Conservation (phyloP, 1,140 invertebrate genomes). For the Drosophila ogumai region DNA sequence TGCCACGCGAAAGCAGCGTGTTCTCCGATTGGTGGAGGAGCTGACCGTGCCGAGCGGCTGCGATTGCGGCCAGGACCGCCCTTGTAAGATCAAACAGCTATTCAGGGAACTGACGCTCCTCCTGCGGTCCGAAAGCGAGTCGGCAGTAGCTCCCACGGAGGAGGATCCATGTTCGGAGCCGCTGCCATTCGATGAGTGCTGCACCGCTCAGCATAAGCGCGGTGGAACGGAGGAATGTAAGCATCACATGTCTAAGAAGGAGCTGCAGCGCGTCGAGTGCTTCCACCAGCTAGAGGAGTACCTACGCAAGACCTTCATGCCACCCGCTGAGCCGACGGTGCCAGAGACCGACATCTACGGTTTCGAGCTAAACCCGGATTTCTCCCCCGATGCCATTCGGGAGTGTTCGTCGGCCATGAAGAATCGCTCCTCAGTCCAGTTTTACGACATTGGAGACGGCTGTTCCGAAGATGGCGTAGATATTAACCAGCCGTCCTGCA, state of each 20-base stretch:
- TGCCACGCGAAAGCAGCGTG: conserved; percentile 28
- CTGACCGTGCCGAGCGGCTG: conserved; percentile 15
- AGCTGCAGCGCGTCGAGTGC: conserved; percentile 24
- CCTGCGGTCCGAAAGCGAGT: conserved; percentile 27
- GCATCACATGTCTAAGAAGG: neutral
- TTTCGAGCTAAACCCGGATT: conserved; percentile 52
- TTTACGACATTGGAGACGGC: neutral
- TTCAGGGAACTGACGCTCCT: conserved; percentile 44
- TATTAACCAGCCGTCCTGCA: too few species aligned
- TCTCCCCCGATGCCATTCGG: neutral
- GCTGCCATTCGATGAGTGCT: conserved; percentile 39
- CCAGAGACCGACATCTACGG: conserved; percentile 39
- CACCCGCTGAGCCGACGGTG: neutral
- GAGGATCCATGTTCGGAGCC: neutral
- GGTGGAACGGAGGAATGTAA: neutral
- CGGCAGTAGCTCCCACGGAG: conserved; percentile 8
- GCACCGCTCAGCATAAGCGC: neutral
- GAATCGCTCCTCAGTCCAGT: neutral
- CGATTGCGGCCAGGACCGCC: conserved; percentile 16
- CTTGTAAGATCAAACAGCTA: conserved; percentile 21
- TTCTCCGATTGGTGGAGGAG: conserved; percentile 27
- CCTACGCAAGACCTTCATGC: conserved; percentile 46
- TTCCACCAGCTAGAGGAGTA: conserved; percentile 53
- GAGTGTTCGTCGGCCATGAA: neutral
- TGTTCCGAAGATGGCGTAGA: neutral